These are phyloP conservation scores for Lamellibrachia luymesi DNA, from an alignment of 1,140 invertebrate species.

Conservation along the genomic window DNA sequence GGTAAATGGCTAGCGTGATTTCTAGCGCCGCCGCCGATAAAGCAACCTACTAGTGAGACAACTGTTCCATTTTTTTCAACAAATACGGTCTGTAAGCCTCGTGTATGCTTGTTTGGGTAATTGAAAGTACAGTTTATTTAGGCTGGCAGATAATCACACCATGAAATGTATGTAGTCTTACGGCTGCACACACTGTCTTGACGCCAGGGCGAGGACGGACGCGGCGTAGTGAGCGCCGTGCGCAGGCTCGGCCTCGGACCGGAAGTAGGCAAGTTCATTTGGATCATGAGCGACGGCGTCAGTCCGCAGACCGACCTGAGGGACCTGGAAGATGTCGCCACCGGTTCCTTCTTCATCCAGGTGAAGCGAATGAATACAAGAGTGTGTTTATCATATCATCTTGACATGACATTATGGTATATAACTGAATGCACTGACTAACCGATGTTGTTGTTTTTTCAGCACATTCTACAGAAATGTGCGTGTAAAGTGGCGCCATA, in stretches of 20 bases:
- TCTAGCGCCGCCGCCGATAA: too few species aligned
- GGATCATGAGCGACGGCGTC: constrained; percentile 17
- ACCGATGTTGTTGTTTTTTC: neutral
- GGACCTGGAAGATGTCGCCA: neutral
- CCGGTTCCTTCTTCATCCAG: neutral
- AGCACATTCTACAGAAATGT: neutral
- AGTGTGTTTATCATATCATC: neutral
- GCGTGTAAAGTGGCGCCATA: neutral
- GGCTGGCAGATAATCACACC: neutral
- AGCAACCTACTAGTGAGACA: too few species aligned
- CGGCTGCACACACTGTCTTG: neutral
- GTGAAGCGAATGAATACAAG: neutral
- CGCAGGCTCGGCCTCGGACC: neutral
- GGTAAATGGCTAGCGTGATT: neutral
- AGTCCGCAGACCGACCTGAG: neutral
- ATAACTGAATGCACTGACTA: neutral
- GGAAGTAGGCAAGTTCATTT: constrained; percentile 18
- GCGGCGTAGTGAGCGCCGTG: neutral
- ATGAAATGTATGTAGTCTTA: neutral
- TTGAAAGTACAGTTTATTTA: neutral
- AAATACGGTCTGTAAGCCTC: too few species aligned
- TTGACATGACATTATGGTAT: neutral
- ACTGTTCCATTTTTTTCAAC: too few species aligned
- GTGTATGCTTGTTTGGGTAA: neutral
- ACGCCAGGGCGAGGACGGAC: neutral